These are phyloP conservation scores for Rhinopomastus cyanomelas DNA, from an alignment of 2,113 vertebrate species.

Conservation along the genomic window DNA sequence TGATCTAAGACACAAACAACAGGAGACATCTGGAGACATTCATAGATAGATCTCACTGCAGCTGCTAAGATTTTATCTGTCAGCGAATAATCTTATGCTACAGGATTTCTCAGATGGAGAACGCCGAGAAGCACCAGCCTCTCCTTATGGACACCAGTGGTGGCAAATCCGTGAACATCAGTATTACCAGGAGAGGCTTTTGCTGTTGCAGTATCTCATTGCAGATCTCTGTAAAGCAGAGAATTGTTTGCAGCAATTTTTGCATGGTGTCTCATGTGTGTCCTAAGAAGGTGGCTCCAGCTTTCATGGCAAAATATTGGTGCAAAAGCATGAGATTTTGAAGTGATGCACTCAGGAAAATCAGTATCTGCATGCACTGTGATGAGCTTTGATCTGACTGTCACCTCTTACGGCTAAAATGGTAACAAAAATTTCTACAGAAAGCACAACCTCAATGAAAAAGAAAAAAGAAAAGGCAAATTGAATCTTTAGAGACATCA, in stretches of 20 bases:
- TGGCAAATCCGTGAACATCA: neutral
- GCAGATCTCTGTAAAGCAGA: neutral
- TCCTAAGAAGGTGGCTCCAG: rapidly evolving
- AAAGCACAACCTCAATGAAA: neutral
- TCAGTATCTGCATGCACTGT: neutral
- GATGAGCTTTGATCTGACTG: neutral
- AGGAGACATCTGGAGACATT: rapidly evolving
- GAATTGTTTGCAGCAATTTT: neutral
- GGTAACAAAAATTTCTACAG: neutral
- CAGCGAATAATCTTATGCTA: neutral
- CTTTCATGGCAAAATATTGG: neutral
- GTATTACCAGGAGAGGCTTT: neutral
- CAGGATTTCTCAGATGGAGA: neutral
- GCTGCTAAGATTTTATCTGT: neutral
- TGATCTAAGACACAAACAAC: neutral
- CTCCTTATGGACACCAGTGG: neutral
- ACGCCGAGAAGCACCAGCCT: neutral
- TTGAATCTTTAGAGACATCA: neutral
- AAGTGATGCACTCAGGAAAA: neutral
- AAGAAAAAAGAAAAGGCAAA: neutral
- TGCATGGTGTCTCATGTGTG: neutral
- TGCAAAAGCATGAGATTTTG: neutral
- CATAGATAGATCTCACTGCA: neutral
- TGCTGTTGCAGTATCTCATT: neutral
- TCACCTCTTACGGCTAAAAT: neutral